Base-by-base conservation (phyloP, 2,113 vertebrate genomes). In the Alethe castanea region DNA sequence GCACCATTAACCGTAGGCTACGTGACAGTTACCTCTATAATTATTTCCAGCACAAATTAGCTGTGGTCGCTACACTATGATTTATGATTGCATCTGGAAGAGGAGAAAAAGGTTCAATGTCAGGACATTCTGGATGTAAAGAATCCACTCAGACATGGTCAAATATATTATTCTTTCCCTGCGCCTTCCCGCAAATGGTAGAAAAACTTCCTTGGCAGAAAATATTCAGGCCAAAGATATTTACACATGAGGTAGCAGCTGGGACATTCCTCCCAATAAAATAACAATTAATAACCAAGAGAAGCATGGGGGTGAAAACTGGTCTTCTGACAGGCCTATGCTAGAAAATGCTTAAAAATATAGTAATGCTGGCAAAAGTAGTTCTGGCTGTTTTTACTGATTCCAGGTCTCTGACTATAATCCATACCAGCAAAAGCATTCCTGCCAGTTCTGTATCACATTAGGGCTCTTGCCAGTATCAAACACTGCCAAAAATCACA, bases 401-500 rank as follows among this genome's bases (percentile, higher is more conserved):
- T 70, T 70, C 38, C 74, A 89, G 71, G 82, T 38, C n/a, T 22
- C 38, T 36, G 10, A 25, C 14, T 76, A 45, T 77, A 85, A 65
- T 85, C 70, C 64, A 70, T 67, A 95, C 18, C 33, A 80, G 50
- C 14, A 92, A 94, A 94, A 89, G 19, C 23, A 82, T 17, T 81
- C 40, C 57, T 94, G 81, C 66, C 65, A 91, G 78, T 60, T 87
- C 50, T 88, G 9, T 72, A 45, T 89, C 70, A 62, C 29, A 22
- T 79, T 72, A 79, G 40, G 70, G 25, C 36, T 92, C 16, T 72
- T 79, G 73, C 70, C 86, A 91, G 19, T 44, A 72, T 57, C 28
- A 71, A 87, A 79, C 7, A 2, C 38, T 0, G 29, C 86, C 85
- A 97, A 87, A 94, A 89, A 90, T 65, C 91, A 96, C 83, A 87